Conservation (phyloP, 2,888 invertebrate species). For the Eilema caniola region DNA sequence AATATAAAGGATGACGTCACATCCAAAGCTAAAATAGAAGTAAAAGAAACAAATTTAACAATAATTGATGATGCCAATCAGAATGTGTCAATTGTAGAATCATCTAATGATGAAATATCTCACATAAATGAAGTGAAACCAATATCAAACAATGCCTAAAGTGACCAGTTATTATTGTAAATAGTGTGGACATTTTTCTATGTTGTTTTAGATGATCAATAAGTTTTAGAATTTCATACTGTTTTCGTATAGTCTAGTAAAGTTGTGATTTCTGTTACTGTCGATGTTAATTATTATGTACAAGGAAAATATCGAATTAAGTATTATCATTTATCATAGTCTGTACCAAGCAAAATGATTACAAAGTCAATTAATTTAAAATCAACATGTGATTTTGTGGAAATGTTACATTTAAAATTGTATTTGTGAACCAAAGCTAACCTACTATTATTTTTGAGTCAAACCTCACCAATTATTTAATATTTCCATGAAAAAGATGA, state of each 20-base stretch:
- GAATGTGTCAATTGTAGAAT: slow-evolving; percentile 44
- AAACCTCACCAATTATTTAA: too few relatives aligned
- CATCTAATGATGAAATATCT: slow-evolving; percentile 55
- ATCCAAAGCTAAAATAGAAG: slow-evolving; percentile 8
- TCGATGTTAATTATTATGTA: background rate
- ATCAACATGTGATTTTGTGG: background rate
- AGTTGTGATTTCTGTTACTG: background rate
- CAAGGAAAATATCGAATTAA: background rate
- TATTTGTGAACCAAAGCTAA: too few relatives aligned
- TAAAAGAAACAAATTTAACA: slow-evolving; percentile 23
- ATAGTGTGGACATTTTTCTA: slow-evolving; percentile 50
- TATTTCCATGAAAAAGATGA: background rate
- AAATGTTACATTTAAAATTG: background rate
- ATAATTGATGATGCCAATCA: slow-evolving; percentile 29
- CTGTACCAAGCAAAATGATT: background rate
- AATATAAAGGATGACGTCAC: background rate
- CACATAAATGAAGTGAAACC: slow-evolving; percentile 62
- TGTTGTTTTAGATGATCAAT: slow-evolving; percentile 22
- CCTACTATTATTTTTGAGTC: too few relatives aligned
- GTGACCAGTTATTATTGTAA: slow-evolving; percentile 37
- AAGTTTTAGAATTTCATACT: slow-evolving; percentile 14
- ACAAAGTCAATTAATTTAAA: background rate
- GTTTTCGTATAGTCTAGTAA: background rate
- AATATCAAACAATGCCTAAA: slow-evolving; percentile 49
- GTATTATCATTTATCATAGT: background rate